A percentile compares a stretch with the other conserved stretches of the same genome.
Conservation (phyloP, 2,113 vertebrate species). For the Ursus arctos region DNA sequence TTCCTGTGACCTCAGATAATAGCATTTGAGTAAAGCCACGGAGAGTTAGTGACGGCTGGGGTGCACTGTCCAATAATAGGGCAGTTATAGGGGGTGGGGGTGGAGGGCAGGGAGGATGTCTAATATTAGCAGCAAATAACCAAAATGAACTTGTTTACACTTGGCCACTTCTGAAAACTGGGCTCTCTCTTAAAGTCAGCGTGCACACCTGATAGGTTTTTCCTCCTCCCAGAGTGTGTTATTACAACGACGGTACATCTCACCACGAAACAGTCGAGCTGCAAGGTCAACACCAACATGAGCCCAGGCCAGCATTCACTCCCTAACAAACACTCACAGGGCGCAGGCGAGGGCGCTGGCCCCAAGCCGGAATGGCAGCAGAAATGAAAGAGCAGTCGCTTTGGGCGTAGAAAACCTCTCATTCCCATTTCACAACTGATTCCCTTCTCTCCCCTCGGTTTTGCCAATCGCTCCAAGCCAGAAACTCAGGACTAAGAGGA, state of each 20-base stretch:
- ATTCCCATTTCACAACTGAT: background rate
- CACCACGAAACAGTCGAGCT: background rate
- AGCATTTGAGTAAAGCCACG: background rate
- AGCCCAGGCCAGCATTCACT: fast-evolving
- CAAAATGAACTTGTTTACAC: background rate
- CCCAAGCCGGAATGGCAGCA: fast-evolving
- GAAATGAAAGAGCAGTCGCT: fast-evolving
- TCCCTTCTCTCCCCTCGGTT: background rate
- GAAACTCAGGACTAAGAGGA: background rate
- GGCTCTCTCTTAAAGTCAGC: background rate
- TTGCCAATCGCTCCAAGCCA: background rate
- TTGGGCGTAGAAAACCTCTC: background rate
- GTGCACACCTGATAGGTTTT: too few species aligned
- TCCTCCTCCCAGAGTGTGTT: background rate
- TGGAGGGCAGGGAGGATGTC: background rate
- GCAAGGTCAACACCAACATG: background rate
- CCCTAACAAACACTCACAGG: background rate
- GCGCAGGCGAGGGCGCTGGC: background rate
- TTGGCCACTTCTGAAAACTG: background rate
- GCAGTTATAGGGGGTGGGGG: background rate
- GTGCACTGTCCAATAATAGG: background rate
- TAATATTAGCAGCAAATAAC: background rate
- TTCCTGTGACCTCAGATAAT: background rate
- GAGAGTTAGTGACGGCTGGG: background rate
- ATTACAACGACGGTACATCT: fast-evolving